phyloP scores from a whole-genome alignment of 2,888 invertebrate genomes.

The Eupsilia transversa region DNA sequence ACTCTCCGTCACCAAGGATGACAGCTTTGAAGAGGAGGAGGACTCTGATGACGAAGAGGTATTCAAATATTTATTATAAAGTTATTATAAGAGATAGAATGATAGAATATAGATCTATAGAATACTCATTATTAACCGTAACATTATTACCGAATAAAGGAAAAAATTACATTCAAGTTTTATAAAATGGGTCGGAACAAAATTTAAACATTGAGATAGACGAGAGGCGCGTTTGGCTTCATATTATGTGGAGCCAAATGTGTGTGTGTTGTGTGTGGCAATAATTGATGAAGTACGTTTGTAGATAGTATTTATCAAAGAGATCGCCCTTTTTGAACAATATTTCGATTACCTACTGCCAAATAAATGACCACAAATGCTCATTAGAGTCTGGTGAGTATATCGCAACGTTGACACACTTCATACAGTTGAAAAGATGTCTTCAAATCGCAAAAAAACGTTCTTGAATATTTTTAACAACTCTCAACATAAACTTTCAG shows the following conservation, averaged over 20 bases:
- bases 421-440: constrained; percentile 27
- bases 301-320: background rate
- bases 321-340: background rate
- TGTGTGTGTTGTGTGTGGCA: background rate
- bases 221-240: background rate
- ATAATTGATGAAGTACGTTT: background rate
- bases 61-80: background rate
- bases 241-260: background rate
- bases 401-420: background rate
- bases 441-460: background rate
- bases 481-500: constrained; percentile 68
- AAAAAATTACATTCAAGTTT: background rate
- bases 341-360: background rate
- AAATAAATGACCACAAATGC: background rate
- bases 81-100: background rate
- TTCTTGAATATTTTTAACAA: background rate
- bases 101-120: background rate
- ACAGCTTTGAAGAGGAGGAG: constrained; percentile 89
- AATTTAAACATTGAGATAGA: background rate
- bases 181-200: background rate
- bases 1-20: constrained; percentile 88
- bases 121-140: no score
- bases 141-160: background rate
- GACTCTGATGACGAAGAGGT: constrained; percentile 89
- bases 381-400: background rate